A percentile compares a stretch with the other conserved stretches of the same genome.
Conservation (phyloP, 2,888 invertebrate genomes). For the Blastobasis lacticolella region DNA sequence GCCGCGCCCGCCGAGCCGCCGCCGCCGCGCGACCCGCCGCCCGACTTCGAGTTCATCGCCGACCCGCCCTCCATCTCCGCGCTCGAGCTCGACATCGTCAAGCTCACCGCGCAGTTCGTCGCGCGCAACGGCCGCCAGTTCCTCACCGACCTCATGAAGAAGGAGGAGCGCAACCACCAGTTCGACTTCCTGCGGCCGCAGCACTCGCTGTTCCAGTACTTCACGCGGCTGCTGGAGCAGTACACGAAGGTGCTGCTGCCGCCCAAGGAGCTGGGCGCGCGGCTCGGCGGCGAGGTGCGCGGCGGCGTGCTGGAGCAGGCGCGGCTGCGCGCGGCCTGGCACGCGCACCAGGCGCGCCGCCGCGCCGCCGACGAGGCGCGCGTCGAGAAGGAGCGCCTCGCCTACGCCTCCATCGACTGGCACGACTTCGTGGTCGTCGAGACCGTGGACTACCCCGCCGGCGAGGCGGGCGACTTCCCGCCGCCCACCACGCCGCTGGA, state of each 20-base stretch:
- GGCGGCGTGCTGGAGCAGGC: slow-evolving; percentile 87
- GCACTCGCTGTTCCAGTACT: slow-evolving; percentile 98
- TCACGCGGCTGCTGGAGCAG: slow-evolving; percentile 97
- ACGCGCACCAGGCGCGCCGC: slow-evolving; percentile 94
- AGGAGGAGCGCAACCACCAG: slow-evolving; percentile 97
- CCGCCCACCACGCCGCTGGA: slow-evolving; percentile 98
- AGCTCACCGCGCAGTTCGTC: slow-evolving; percentile 98
- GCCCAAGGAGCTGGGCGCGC: slow-evolving; percentile 89
- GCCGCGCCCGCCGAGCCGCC: slow-evolving; percentile 90
- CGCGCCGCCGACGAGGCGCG: slow-evolving; percentile 95
- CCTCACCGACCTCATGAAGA: slow-evolving; percentile 97
- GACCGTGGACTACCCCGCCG: slow-evolving; percentile 98
- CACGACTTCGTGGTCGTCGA: slow-evolving; percentile 99
- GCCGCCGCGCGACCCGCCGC: slow-evolving; percentile 92
- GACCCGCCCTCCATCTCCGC: slow-evolving; percentile 99
- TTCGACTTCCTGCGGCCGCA: slow-evolving; percentile 99
- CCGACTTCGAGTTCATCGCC: slow-evolving; percentile 94
- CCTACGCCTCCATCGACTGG: slow-evolving; percentile 99
- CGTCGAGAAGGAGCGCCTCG: slow-evolving; percentile 93
- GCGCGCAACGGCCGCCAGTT: slow-evolving; percentile 99
- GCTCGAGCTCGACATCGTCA: slow-evolving; percentile 97
- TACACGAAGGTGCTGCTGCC: slow-evolving; percentile 98
- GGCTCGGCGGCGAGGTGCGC: slow-evolving; percentile 84
- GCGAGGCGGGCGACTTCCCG: slow-evolving; percentile 96
- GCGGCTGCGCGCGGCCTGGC: slow-evolving; percentile 96